Evolutionary conservation across 2,888 invertebrate genomes (phyloP).

Genomic region (Cryptus armator): DNA sequence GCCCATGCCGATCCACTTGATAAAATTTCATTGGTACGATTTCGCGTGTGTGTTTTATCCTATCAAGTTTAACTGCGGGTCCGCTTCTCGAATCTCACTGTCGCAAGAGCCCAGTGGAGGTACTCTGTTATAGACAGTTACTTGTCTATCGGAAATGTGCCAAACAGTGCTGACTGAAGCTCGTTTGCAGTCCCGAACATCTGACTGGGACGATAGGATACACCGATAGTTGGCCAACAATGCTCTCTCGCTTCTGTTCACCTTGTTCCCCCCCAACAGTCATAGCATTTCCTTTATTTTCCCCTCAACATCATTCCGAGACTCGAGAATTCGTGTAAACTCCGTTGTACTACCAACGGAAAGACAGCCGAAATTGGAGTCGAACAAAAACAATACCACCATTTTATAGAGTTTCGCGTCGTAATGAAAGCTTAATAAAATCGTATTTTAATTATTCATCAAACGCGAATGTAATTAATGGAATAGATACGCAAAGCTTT

Average conservation of each 20-base stretch:
- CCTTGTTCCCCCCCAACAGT: background rate
- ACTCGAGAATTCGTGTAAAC: constrained; percentile 14
- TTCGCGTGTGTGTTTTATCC: constrained; percentile 26
- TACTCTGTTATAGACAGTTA: constrained; percentile 38
- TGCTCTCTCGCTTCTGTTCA: constrained; percentile 4
- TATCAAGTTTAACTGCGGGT: constrained; percentile 21
- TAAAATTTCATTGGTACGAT: constrained; percentile 37
- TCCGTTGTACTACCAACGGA: background rate
- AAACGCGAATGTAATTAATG: constrained; percentile 57
- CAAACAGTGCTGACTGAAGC: constrained; percentile 62
- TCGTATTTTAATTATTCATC: constrained; percentile 58
- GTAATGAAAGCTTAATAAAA: background rate
- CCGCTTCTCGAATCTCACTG: constrained; percentile 37
- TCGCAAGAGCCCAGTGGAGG: constrained; percentile 14
- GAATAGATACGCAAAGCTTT: too few species aligned
- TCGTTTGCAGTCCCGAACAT: constrained; percentile 63
- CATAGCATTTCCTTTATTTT: constrained; percentile 38
- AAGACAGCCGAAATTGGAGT: constrained; percentile 8
- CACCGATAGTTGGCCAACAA: constrained; percentile 54
- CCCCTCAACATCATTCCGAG: constrained; percentile 23
- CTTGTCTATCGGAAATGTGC: constrained; percentile 65
- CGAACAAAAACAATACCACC: constrained; percentile 17
- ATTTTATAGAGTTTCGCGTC: background rate
- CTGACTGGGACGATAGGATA: constrained; percentile 52
- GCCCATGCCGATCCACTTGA: constrained; percentile 23